Conservation (phyloP, 1,140 invertebrate species). For the Pogonomyrmex barbatus region DNA sequence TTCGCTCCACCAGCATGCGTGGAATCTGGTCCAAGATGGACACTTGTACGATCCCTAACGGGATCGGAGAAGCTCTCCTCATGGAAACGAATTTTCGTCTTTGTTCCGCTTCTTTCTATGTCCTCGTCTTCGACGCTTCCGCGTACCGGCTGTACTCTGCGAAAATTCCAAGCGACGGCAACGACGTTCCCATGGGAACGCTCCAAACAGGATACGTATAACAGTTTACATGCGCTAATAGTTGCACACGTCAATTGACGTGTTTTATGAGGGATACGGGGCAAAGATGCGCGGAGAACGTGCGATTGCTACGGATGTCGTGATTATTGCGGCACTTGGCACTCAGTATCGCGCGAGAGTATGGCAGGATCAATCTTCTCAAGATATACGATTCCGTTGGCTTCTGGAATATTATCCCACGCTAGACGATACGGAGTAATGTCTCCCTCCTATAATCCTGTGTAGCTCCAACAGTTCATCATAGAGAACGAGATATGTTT, state of each 20-base stretch:
- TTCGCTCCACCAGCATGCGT: slow-evolving; percentile 28
- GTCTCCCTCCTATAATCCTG: slow-evolving; percentile 32
- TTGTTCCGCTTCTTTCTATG: neutral
- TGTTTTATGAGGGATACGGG: slow-evolving; percentile 34
- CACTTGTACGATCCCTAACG: slow-evolving; percentile 51
- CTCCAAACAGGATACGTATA: neutral
- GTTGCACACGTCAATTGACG: neutral
- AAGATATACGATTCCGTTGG: slow-evolving; percentile 19
- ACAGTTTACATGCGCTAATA: slow-evolving; percentile 27
- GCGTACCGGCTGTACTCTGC: neutral
- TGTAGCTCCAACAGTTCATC: slow-evolving; percentile 21
- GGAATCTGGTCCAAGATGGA: slow-evolving; percentile 65
- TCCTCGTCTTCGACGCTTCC: neutral
- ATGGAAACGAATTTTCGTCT: slow-evolving; percentile 2
- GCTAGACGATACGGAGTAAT: slow-evolving; percentile 11
- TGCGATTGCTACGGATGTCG: neutral
- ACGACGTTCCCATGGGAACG: slow-evolving; percentile 2
- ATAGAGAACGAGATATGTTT: neutral
- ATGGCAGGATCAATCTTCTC: neutral
- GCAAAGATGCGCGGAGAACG: neutral
- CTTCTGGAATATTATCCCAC: slow-evolving; percentile 23
- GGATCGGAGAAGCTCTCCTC: slow-evolving; percentile 50
- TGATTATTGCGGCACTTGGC: slow-evolving; percentile 28
- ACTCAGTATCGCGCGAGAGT: neutral
- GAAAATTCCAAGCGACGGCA: slow-evolving; percentile 19